Evolutionary conservation across 2,888 invertebrate species (phyloP), one percentile per base, ranked within the genome.

Genomic region (Eupithecia insigniata): DNA sequence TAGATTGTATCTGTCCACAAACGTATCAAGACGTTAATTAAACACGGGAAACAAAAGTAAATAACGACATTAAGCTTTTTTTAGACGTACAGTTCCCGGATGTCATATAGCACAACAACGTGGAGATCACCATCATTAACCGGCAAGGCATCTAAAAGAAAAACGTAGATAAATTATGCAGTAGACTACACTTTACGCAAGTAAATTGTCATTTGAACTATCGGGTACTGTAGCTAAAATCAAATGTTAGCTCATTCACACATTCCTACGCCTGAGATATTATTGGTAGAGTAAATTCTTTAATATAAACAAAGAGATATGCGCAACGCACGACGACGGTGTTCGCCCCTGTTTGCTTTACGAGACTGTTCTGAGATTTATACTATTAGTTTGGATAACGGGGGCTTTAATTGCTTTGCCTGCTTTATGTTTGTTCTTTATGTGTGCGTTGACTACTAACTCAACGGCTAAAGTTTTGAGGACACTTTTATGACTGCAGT

Each of bases 401-500:
- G 90, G 86, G 84, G 80, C 80, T 89, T 91, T 91, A 87, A 90
- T 90, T 90, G 85, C 89, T 86, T 85, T 84, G 85, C 80, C 86
- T 86, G 87, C 80, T 87, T 84, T 82, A 83, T 88, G 86, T 90
- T 88, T 86, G 84, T 80, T 82, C 82, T 84, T 81, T 80, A 77
- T 81, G 79, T 84, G 81, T 82, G 83, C 80, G 78, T 79, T 76
- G 78, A 79, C 76, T 81, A 79, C 81, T 83, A 72, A 51, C 66
- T 66, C 60, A 67, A 66, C 60, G 67, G 72, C 66, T 75, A 62
- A 65, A 67, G 69, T 69, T 74, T 72, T 64, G 32, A 71, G 67
- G 30, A 36, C 28, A 66, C 66, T 67, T 70, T 73, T 32, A 36
- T 64, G 30, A 51, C 32, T 64, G 16, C 22, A 39, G 64, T 39